Percentiles rank a stretch among this genome's conserved stretches.
phyloP scores from a whole-genome alignment of 2,113 vertebrate species.

The Boleophthalmus pectinirostris region DNA sequence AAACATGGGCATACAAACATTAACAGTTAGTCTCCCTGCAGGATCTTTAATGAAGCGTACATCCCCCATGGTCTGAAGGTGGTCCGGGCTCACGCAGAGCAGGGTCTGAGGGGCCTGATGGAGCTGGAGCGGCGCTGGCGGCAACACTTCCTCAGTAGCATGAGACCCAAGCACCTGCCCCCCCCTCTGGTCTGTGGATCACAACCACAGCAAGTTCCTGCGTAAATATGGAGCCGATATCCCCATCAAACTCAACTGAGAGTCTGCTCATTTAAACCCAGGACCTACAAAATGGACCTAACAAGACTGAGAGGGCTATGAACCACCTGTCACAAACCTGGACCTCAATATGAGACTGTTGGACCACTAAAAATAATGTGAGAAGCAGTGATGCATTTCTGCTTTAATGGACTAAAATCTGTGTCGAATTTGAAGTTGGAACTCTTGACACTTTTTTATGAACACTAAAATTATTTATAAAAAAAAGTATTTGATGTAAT shows the following conservation, averaged over 20 bases:
- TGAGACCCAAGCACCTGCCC: conserved; percentile 89
- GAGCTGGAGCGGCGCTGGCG: conserved; percentile 92
- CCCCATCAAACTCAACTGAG: conserved; percentile 80
- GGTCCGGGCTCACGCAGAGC: conserved; percentile 80
- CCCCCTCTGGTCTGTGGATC: conserved; percentile 91
- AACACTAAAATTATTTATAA: conserved; percentile 52
- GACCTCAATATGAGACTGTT: background rate
- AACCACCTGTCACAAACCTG: background rate
- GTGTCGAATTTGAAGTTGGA: conserved; percentile 23
- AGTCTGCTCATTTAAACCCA: background rate
- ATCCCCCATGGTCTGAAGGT: conserved; percentile 94
- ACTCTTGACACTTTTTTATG: conserved; percentile 38
- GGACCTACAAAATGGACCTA: background rate
- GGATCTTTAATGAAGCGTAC: conserved; percentile 91
- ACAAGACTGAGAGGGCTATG: background rate
- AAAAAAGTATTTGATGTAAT: conserved; percentile 19
- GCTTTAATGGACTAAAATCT: background rate
- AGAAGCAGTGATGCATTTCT: background rate
- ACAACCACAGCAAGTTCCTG: conserved; percentile 94
- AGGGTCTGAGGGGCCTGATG: conserved; percentile 88
- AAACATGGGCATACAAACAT: too few species aligned
- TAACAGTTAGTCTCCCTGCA: conserved; percentile 48
- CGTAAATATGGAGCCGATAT: conserved; percentile 88
- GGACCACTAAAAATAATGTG: background rate
- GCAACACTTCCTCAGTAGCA: conserved; percentile 91